Evolutionary conservation across 2,113 vertebrate genomes (phyloP).

Genomic region (Pelobates fuscus): DNA sequence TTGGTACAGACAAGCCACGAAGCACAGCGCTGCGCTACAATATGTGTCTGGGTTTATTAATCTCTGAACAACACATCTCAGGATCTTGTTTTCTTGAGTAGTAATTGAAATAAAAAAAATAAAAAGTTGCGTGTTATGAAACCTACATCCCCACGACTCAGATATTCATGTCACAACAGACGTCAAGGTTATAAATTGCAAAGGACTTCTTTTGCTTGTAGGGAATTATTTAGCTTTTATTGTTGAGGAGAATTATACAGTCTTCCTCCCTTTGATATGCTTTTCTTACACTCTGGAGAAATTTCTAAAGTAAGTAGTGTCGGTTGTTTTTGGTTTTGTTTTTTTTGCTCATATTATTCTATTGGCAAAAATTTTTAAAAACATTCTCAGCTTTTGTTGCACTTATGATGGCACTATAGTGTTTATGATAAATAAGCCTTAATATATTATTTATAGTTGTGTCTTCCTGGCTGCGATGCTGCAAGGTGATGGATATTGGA

Average conservation of each 20-base stretch:
- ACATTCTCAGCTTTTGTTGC: neutral
- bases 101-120: slow-evolving; percentile 43
- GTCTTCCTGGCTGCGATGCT: too few species aligned
- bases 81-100: slow-evolving; percentile 41
- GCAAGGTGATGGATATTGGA: too few species aligned
- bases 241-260: slow-evolving; percentile 37
- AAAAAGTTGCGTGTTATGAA: slow-evolving; percentile 38
- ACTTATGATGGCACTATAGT: slow-evolving; percentile 2
- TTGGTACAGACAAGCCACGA: slow-evolving; percentile 11
- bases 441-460: neutral
- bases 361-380: slow-evolving; percentile 1
- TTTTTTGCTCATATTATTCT: neutral
- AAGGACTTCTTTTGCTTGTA: slow-evolving; percentile 41
- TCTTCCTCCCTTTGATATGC: slow-evolving; percentile 34
- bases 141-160: slow-evolving; percentile 44
- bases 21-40: neutral
- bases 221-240: slow-evolving; percentile 48
- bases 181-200: slow-evolving; percentile 45
- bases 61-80: slow-evolving; percentile 35
- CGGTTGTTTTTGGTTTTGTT: too few species aligned
- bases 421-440: neutral
- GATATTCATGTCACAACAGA: slow-evolving; percentile 41
- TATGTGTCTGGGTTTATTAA: slow-evolving; percentile 38
- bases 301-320: slow-evolving; percentile 17
- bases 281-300: slow-evolving; percentile 39